Evolutionary conservation across 2,797 vertebrate genomes (phyloP).

Genomic region (Xenentodon cancila): DNA sequence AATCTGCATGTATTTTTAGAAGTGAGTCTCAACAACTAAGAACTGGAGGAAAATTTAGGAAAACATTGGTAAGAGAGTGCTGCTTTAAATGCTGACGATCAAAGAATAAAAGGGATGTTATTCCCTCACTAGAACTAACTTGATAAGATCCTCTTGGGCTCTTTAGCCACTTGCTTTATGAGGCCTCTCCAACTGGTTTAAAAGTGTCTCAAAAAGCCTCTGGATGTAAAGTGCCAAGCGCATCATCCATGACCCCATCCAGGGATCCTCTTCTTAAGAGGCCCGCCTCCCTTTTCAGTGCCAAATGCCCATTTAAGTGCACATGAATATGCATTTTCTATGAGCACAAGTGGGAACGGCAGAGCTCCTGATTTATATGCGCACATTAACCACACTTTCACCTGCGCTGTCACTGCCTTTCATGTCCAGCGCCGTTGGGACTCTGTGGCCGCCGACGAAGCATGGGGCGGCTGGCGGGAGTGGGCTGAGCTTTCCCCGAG

Average conservation of each 20-base stretch:
- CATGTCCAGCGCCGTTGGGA: slow-evolving; percentile 57
- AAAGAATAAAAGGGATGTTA: slow-evolving; percentile 39
- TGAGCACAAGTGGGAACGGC: slow-evolving; percentile 33
- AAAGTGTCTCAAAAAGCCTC: slow-evolving; percentile 44
- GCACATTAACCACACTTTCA: slow-evolving; percentile 64
- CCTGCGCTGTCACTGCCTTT: slow-evolving; percentile 66
- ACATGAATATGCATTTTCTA: slow-evolving; percentile 65
- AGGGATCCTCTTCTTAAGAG: slow-evolving; percentile 38
- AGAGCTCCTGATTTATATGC: slow-evolving; percentile 54
- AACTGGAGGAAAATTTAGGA: slow-evolving; percentile 12
- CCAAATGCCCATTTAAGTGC: slow-evolving; percentile 56
- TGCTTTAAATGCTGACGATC: slow-evolving; percentile 30
- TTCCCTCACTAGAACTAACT: slow-evolving; percentile 33
- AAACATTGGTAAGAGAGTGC: slow-evolving; percentile 15
- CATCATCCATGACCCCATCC: slow-evolving; percentile 20
- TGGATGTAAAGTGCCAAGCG: slow-evolving; percentile 50
- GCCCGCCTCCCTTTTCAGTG: slow-evolving; percentile 18
- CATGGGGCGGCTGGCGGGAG: slow-evolving; percentile 10
- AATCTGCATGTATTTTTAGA: slow-evolving; percentile 38
- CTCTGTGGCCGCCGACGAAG: slow-evolving; percentile 21
- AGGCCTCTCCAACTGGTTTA: slow-evolving; percentile 49
- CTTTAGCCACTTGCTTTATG: slow-evolving; percentile 49
- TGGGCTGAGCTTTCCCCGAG: slow-evolving; percentile 10
- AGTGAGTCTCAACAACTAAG: slow-evolving; percentile 17
- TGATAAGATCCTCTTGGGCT: slow-evolving; percentile 47